Evolutionary conservation across 2,888 invertebrate species (phyloP).

Genomic region (Lithophane leautieri): DNA sequence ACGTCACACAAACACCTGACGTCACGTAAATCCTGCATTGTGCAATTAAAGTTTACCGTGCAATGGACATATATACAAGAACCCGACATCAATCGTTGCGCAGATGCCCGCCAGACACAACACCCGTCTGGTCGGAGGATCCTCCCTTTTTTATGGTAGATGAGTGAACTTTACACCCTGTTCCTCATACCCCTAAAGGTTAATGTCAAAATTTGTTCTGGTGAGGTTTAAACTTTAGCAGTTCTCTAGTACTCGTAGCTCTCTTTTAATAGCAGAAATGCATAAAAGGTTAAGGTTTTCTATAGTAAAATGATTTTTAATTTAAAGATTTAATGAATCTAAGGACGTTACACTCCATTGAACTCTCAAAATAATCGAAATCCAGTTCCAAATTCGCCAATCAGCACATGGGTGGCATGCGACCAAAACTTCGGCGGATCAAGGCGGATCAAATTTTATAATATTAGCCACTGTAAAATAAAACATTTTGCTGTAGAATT

Average conservation of each 20-base stretch:
- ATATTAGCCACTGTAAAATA: background rate
- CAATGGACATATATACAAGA: no score
- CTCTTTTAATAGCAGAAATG: background rate
- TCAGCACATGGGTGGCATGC: slow-evolving; percentile 2
- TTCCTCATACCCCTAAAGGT: no score
- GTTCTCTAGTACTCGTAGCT: no score
- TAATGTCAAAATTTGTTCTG: background rate
- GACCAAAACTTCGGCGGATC: background rate
- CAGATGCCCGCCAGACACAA: no score
- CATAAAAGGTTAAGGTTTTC: background rate
- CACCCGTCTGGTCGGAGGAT: no score
- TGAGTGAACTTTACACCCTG: no score
- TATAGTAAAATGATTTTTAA: background rate
- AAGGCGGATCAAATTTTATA: background rate
- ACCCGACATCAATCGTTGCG: no score
- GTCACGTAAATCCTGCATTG: no score
- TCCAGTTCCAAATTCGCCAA: background rate
- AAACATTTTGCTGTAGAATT: background rate
- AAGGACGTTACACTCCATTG: background rate
- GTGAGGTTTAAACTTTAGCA: background rate
- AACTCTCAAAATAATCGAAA: background rate
- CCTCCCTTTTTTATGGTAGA: no score
- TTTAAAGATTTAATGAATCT: background rate
- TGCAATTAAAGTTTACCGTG: no score
- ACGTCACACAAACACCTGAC: no score